phyloP scores from a whole-genome alignment of 2,113 vertebrate genomes.

The Passer montanus region DNA sequence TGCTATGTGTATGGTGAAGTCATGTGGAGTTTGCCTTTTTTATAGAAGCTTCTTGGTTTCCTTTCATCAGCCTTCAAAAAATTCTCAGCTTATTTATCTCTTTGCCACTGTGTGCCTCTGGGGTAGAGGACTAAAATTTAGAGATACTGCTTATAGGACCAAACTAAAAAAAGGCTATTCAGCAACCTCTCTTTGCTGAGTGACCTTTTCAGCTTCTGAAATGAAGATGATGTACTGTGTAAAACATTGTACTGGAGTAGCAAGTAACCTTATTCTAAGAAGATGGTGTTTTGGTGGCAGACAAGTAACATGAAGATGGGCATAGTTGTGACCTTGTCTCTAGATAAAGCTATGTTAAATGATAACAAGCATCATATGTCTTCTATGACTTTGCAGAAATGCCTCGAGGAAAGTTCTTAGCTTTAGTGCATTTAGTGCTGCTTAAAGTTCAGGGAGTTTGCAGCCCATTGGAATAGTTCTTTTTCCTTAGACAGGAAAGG shows the following conservation, averaged over 20 bases:
- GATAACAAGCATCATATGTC: not conserved
- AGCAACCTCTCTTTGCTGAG: not conserved
- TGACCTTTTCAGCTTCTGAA: constrained; percentile 12
- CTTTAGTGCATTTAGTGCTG: not conserved
- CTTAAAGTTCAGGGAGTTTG: not conserved
- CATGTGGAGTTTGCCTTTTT: constrained; percentile 20
- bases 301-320: not conserved
- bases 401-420: not conserved
- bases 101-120: not conserved
- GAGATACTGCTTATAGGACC: not conserved
- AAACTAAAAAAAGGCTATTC: not conserved
- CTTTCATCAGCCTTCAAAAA: constrained; percentile 19
- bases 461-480: not conserved
- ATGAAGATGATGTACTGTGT: not conserved
- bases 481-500: not conserved
- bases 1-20: not conserved
- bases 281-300: not conserved
- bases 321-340: not conserved
- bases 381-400: not conserved
- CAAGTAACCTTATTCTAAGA: not conserved
- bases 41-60: not conserved
- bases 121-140: not conserved
- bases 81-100: not conserved
- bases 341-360: not conserved
- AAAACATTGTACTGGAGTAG: not conserved